Base-by-base conservation (phyloP, 2,113 vertebrate genomes). In the Alces alces region DNA sequence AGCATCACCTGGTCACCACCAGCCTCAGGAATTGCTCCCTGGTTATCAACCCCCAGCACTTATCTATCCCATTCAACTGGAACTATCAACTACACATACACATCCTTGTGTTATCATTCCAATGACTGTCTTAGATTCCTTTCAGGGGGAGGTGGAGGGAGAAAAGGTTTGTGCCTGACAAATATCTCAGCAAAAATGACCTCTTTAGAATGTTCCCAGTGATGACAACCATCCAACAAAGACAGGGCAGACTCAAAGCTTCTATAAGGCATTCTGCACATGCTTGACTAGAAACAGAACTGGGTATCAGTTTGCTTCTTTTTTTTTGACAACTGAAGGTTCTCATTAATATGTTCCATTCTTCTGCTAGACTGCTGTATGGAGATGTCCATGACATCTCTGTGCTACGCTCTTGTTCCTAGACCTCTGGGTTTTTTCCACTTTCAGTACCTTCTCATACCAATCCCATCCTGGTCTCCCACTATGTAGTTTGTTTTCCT, bases 121-220 rank as follows among this genome's bases (percentile, higher is more conserved):
- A 1, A 4, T 2, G 43, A 39, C 0, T 11, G 1, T 60, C 82
- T 54, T 10, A 66, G 55, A 88, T 64, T 78, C 73, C 17, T 7
- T 45, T 5, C 2, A 50, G 0, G 6, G 19, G 50, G 73, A 28
- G 16, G 6, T 33, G 1, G 6, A 2, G 3, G n/a, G 28, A 19
- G 70, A 13, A 43, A 55, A 39, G 13, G 11, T 16, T 92, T 39
- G 0, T 3, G 54, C 28, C 43, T 87, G 90, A 91, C 58, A 89
- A 47, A 64, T 17, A 45, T 47, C 43, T 73, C 10, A 58, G 30
- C 15, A 30, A 28, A 86, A 14, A 15, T 19, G 10, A 39, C 54
- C 66, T 61, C 66, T 80, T 61, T 16, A 7, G 50, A 64, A 54
- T 6, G 54, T 91, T 84, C 17, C 9, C 27, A 55, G 73, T 17